Base-by-base conservation (phyloP, 2,797 vertebrate genomes). In the Coendou prehensilis region DNA sequence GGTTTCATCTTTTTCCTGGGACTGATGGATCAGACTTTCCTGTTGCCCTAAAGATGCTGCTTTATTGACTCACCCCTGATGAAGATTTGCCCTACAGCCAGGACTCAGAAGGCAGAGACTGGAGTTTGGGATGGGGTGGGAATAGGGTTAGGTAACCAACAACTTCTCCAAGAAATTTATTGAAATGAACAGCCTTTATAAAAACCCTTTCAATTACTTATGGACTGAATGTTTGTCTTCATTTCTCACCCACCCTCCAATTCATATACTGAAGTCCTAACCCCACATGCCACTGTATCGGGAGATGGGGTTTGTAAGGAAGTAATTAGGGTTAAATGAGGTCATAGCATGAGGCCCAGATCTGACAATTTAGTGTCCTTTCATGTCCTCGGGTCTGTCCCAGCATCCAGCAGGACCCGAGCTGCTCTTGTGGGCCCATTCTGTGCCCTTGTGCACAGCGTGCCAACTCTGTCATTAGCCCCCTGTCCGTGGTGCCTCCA, bases 1-100 rank as follows among this genome's bases (percentile, higher is more conserved):
- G 17, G 22, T 54, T 67, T 94, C 28, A 7, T 80, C 52, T 80
- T 93, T 94, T 80, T 92, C 59, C 80, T 26, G 30, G 95, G 76
- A 37, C 47, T 63, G n/a, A 56, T 41, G 47, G 76, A 28, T 89
- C 41, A 10, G 20, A 52, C 18, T 17, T 82, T 9, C 52, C 71
- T 80, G 30, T 47, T 87, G 17, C 54, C 67, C 63, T 80, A 37
- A 30, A 54, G 47, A 50, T 45, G 69, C 41, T 37, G 15, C 64
- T 71, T 30, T 57, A 8, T 45, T 26, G 45, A 23, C 50, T 73
- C 64, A 37, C 30, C 18, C 63, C 37, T 84, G 15, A 28, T 64
- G 50, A 79, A 37, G 13, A 3, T 28, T 64, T 61, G 54, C 37
- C 41, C 78, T 10, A 17, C 79, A 86, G 87, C 20, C 45, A 57